Evolutionary conservation across 1,140 invertebrate species (phyloP), one percentile per base, ranked within the genome.

Genomic region (Archivesica marissinica): DNA sequence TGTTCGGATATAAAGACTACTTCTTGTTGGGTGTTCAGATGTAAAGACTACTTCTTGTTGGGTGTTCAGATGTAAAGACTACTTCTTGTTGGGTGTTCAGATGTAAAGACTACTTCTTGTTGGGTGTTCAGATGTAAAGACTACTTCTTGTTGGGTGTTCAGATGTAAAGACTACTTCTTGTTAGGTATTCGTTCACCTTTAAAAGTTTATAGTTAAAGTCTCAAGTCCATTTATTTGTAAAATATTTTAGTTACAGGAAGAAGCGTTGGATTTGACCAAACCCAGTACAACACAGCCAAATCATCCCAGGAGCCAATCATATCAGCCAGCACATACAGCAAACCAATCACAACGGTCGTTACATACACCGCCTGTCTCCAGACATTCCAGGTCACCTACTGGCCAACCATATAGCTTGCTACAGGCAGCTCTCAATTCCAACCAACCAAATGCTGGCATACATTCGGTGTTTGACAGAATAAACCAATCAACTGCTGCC

Each of bases 351-450:
- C 50, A 41, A 33, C 2, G 66, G 9, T n/a, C 30, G 28, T 23
- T 41, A 44, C 52, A 54, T 38, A 54, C 68, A 13, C 56, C 70
- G 30, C 70, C 80, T 33, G 28, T 54, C 0, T 25, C 56, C 1
- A 47, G 56, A 64, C 41, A 52, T 61, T 74, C 68, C 50, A 74
- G 44, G 54, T 61, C 68, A 23, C 68, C 68, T 41, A 44, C 54
- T 61, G 39, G 25, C 50, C 52, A 59, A 74, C 70, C 44, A 25
- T 83, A 75, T 64, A 83, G 80, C 66, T 72, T 83, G 39, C 59
- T 83, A 72, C 80, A 83, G 64, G 80, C 80, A n/a, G 80, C 80
- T 20, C 70, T 83, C 13, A 83, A 83, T 64, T 83, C 80, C 30
- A 75, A 23, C 80, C 80, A 83, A 83, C 70, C 80, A 50, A 83